Conservation (phyloP, 2,113 vertebrate species). For the Amphiprion percula region DNA sequence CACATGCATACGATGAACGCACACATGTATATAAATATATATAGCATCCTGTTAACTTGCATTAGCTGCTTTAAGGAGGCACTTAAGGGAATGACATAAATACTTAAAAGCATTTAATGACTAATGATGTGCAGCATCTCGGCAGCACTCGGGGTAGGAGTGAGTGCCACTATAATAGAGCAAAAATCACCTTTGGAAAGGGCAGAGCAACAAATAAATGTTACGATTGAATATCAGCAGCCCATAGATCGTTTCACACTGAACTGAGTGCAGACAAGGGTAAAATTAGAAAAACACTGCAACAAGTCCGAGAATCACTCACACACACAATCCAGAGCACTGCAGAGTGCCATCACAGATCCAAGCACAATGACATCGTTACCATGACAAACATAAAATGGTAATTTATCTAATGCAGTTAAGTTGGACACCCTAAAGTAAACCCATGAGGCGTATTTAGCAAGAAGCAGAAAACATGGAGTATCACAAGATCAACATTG, state of each 20-base stretch:
- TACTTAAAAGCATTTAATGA: constrained; percentile 20
- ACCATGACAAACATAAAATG: too few species aligned
- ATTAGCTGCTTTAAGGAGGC: neutral
- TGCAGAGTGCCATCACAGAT: too few species aligned
- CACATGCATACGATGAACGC: constrained; percentile 2
- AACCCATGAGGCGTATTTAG: too few species aligned
- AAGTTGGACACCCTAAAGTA: too few species aligned
- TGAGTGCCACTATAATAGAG: constrained; percentile 9
- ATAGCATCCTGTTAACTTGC: neutral
- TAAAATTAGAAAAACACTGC: neutral
- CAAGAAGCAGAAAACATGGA: too few species aligned
- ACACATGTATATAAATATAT: neutral
- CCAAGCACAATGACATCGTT: too few species aligned
- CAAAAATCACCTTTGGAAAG: constrained; percentile 31
- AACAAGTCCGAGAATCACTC: too few species aligned
- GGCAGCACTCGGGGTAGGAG: neutral
- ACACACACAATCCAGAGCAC: too few species aligned
- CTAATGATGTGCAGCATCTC: neutral
- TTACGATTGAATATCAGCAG: constrained; percentile 23
- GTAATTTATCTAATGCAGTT: too few species aligned
- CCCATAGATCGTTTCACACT: constrained; percentile 33
- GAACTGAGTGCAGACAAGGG: neutral
- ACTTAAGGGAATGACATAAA: neutral
- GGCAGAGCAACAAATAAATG: constrained; percentile 40
- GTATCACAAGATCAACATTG: too few species aligned